Base-by-base conservation (phyloP, 1,140 invertebrate species). In the Philotrypesis tridentata region DNA sequence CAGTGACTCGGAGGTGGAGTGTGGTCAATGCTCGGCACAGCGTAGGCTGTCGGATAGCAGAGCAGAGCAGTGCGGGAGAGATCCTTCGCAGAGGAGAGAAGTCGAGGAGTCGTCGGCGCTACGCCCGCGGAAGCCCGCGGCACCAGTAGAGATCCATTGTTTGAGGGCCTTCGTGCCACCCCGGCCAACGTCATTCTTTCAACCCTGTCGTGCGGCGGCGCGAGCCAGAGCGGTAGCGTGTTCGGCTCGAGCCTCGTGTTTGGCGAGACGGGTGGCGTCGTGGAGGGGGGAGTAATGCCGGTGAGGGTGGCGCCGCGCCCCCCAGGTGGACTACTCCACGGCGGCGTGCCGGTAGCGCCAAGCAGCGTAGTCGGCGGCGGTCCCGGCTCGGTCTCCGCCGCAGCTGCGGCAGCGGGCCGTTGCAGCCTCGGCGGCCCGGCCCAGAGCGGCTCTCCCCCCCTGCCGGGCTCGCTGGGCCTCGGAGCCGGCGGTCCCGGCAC, bases 201-300 rank as follows among this genome's bases (percentile, higher is more conserved):
- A 67, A 55, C 81, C 81, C 81, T 82, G 76, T 83, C 82, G 76
- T 79, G 76, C 76, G 40, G 75, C 68, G 75, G 81, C 75, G 48
- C 73, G 55, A 81, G 78, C 73, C 82, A 83, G 68, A 65, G 76
- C 75, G 70, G 68, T 73, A 80, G 79, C 74, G 77, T 81, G 81
- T 84, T 82, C 84, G 83, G 83, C 85, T 85, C 80, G 81, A 85
- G 87, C 84, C 82, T 79, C 70, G 84, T 84, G 85, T 88, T 89
- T 85, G 87, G 84, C 85, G 88, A 89, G 87, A 88, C 85, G 87
- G 87, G 88, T 86, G 88, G 86, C 89, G 91, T 89, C 86, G 89
- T 91, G 91, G 90, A 91, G 91, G 90, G 90, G 91, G 90, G 90
- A 91, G 91, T 92, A 87, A 92, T 92, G 91, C 91, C 91, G 88